Conservation (phyloP, 2,113 vertebrate species). For the Struthidea cinerea region DNA sequence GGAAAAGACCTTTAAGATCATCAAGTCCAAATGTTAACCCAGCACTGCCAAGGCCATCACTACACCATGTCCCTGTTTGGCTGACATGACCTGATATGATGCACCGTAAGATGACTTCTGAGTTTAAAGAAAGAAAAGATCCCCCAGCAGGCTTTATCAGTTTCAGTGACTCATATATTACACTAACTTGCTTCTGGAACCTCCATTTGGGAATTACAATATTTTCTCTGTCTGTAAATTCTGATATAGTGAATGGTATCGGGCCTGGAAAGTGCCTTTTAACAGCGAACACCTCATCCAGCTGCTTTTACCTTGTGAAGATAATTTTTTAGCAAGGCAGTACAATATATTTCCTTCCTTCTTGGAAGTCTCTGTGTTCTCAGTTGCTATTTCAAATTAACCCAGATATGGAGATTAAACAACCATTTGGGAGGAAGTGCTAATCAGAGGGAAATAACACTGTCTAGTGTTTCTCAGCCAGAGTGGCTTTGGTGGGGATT, state of each 20-base stretch:
- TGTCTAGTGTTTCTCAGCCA: slow-evolving; percentile 21
- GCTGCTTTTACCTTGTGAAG: background rate
- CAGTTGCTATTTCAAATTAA: slow-evolving; percentile 49
- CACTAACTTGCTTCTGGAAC: background rate
- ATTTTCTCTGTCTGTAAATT: background rate
- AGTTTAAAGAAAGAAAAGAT: background rate
- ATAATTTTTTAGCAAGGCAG: background rate
- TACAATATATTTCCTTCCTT: background rate
- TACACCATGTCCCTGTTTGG: background rate
- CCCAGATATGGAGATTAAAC: slow-evolving; percentile 38
- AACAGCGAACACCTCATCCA: background rate
- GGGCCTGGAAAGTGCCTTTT: background rate
- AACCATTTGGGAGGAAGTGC: slow-evolving; percentile 18
- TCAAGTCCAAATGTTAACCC: background rate
- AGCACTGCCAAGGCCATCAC: background rate
- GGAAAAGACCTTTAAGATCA: background rate
- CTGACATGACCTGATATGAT: background rate
- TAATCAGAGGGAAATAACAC: slow-evolving; percentile 33
- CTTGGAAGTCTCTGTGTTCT: background rate
- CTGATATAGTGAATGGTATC: background rate
- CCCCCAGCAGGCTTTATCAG: background rate
- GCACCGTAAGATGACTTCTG: background rate
- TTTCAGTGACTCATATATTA: background rate
- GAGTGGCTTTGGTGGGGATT: slow-evolving; percentile 35
- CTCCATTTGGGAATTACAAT: background rate